Evolutionary conservation across 2,113 vertebrate species (phyloP).

Genomic region (Hystrix cristata): DNA sequence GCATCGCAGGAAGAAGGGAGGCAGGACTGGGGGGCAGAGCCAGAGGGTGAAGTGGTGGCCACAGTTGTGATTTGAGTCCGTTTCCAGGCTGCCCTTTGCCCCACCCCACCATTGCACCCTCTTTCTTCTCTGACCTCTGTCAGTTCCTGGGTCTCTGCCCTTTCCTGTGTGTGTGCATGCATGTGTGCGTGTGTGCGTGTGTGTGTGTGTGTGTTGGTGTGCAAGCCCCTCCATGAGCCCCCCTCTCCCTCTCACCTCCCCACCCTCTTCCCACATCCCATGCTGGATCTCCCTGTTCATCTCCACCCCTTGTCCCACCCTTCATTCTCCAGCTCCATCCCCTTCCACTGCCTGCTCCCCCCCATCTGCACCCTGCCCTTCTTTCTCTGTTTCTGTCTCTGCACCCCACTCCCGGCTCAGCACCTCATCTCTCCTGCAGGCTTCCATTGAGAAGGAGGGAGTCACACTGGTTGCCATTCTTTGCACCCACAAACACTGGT

Average conservation of each 20-base stretch:
- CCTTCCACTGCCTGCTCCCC: neutral
- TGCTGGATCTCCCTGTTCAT: neutral
- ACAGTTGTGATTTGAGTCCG: neutral
- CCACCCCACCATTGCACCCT: neutral
- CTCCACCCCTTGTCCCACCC: too few relatives aligned
- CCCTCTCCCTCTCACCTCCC: neutral
- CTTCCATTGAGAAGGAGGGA: conserved; percentile 93
- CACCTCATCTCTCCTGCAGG: conserved; percentile 84
- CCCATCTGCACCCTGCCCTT: neutral
- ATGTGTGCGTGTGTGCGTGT: too few relatives aligned
- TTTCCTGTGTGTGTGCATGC: neutral
- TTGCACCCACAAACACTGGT: conserved; percentile 99
- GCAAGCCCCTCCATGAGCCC: neutral
- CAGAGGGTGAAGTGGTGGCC: neutral
- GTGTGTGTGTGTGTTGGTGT: neutral
- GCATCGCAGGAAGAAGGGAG: neutral
- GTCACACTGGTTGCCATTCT: conserved; percentile 95
- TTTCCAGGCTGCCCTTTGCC: neutral
- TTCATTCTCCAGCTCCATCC: neutral
- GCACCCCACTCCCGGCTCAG: neutral
- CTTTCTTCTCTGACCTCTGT: neutral
- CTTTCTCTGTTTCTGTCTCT: neutral
- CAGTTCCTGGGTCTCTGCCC: neutral
- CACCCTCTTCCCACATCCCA: too few relatives aligned
- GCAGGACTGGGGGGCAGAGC: neutral